A percentile compares a stretch with the other conserved stretches of the same genome.
These are phyloP conservation scores for Steinernema carpocapsae DNA, from an alignment of 2,888 invertebrate genomes.

Conservation along the genomic window DNA sequence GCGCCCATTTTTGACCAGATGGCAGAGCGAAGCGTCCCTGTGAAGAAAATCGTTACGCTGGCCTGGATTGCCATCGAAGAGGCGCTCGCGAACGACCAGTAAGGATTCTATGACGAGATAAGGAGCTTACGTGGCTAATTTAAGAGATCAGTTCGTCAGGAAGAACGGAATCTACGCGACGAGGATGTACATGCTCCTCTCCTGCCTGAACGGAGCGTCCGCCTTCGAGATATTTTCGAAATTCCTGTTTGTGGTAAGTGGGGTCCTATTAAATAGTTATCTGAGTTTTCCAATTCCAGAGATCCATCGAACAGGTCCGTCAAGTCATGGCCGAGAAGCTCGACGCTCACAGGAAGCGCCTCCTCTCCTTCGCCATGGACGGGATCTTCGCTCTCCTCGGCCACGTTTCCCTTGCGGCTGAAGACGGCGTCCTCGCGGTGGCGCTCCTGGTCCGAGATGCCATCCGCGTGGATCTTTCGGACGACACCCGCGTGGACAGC, in stretches of 20 bases:
- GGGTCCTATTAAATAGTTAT: not conserved
- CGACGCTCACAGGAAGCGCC: no score
- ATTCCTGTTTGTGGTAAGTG: constrained; percentile 1
- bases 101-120: not conserved
- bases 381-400: not conserved
- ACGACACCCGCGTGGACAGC: not conserved
- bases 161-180: not conserved
- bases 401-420: not conserved
- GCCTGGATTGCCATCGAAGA: constrained; percentile 11
- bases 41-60: constrained; percentile 6
- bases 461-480: not conserved
- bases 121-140: not conserved
- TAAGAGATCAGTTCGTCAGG: no score
- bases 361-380: not conserved
- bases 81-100: not conserved
- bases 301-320: not conserved
- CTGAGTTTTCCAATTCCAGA: not conserved
- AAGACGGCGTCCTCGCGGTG: not conserved
- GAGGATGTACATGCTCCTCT: constrained; percentile 8
- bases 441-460: not conserved
- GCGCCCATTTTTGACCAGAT: not conserved
- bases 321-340: not conserved
- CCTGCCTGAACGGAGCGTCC: constrained; percentile 2
- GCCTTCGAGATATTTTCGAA: constrained; percentile 8
- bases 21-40: not conserved